Evolutionary conservation across 2,113 vertebrate species (phyloP), one percentile per base, ranked within the genome.

Genomic region (Cercopithecus mona): DNA sequence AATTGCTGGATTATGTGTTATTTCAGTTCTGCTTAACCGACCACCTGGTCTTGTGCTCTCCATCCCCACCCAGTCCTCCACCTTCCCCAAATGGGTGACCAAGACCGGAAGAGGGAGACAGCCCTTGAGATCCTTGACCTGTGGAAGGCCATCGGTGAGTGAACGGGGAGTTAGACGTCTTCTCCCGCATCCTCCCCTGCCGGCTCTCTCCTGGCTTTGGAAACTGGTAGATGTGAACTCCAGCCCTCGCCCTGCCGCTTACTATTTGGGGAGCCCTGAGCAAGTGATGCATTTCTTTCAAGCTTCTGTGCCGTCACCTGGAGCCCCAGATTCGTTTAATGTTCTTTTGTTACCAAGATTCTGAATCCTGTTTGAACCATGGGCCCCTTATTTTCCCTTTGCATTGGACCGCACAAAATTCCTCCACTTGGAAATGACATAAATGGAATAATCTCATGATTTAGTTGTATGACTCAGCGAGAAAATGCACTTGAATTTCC

Each of bases 101-200:
- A 8, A 11, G 22, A 40, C 20, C 0, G 17, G 35, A 50, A 27
- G 59, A 68, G 27, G 48, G 61, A n/a, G 48, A 23, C 8, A 0
- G 40, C 75, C 16, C 81, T 59, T 2, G 45, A 90, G 35, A 30
- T 38, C 38, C 90, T 45, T 0, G 70, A 70, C 40, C 50, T 90
- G 75, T 90, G 86, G 86, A 87, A 64, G 66, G 48, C 45, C 48
- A 17, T 9, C 0, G 66, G 94, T 82, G 66, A 95, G 93, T 25
- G 80, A 23, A 6, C 0, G 16, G 35, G 2, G 9, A 50, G 32
- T 25, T 3, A 52, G 61, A 23, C 2, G 0, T n/a, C 45, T 35
- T 18, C 38, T 35, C 13, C 45, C 7, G 17, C 2, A 0, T 5
- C 25, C 11, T 22, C 9, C 20, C 1, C 0, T 8, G 14, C 16